A percentile compares a stretch with the other conserved stretches of the same genome.
Conservation (phyloP, 2,888 invertebrate species). For the Latrodectus hesperus region DNA sequence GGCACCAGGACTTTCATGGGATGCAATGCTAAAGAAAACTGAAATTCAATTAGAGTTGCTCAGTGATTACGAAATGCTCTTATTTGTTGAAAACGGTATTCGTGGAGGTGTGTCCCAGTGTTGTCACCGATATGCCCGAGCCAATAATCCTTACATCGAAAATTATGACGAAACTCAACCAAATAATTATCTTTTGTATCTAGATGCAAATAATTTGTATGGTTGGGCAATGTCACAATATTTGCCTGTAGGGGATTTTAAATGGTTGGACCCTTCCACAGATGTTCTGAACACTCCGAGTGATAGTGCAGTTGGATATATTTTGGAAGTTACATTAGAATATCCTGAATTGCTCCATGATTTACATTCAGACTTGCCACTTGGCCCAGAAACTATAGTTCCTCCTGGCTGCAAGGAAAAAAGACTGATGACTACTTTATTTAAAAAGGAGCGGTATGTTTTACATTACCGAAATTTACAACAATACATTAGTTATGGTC, state of each 20-base stretch:
- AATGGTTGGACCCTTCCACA: background rate
- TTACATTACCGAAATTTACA: constrained; percentile 9
- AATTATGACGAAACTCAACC: background rate
- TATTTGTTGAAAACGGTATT: background rate
- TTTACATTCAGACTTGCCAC: background rate
- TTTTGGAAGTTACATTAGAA: background rate
- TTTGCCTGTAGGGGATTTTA: constrained; percentile 1
- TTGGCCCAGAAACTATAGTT: background rate
- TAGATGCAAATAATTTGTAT: background rate
- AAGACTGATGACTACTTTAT: background rate
- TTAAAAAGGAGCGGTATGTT: background rate
- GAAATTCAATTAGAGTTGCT: too few species aligned
- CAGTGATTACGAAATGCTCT: background rate
- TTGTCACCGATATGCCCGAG: background rate
- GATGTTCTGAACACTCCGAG: background rate
- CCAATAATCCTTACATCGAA: background rate
- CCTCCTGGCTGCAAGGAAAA: constrained; percentile 23
- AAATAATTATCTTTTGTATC: background rate
- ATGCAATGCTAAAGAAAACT: too few species aligned
- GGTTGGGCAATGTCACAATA: constrained; percentile 18
- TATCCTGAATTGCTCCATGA: background rate
- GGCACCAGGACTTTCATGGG: too few species aligned
- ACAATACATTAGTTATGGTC: background rate
- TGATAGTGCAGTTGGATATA: background rate
- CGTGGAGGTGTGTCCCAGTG: background rate